Evolutionary conservation across 2,888 invertebrate genomes (phyloP), one percentile per base, ranked within the genome.

Genomic region (Asteroscopus sphinx): DNA sequence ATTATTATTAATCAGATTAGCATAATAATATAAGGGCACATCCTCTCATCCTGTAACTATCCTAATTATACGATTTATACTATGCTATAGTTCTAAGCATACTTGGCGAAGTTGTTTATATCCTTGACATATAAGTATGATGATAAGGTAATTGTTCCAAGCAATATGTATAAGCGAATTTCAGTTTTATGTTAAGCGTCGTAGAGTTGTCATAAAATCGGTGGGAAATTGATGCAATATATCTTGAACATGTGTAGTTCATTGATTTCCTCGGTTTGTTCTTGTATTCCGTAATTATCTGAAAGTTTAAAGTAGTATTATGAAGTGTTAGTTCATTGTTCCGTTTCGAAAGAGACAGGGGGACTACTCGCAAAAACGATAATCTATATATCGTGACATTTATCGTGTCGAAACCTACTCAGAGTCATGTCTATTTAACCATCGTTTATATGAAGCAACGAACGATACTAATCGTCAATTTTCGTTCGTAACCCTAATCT

Each of bases 141-240:
- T 1, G 8, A 6, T 42, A 13, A 32, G 2, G 2, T 12, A 11
- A 61, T 6, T 36, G 16, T 46, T 13, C 8, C 32, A n/a, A 35
- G 6, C 9, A 2, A 16, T 16, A 32, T 44, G 8, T 8, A 39
- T 16, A 30, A 44, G 68, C 41, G 15, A 46, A 37, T 21, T 47
- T 21, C 1, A 33, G 36, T 9, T 13, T 25, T 36, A 15, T 36
- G 17, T 42, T 3, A 30, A 33, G 13, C 13, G 13, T 11, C 32
- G 8, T 41, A 15, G 51, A 36, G 15, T 32, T 68, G 6, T 42
- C n/a, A n/a, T n/a, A n/a, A 41, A 63, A 47, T 63, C 13, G n/a
- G 35, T 36, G 6, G 15, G 11, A 32, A 28, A 25, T 28, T 57
- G 28, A 42, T 44, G 13, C 12, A 32, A n/a, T n/a, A 8, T 52